phyloP scores from a whole-genome alignment of 2,797 vertebrate genomes.

The Betta splendens region DNA sequence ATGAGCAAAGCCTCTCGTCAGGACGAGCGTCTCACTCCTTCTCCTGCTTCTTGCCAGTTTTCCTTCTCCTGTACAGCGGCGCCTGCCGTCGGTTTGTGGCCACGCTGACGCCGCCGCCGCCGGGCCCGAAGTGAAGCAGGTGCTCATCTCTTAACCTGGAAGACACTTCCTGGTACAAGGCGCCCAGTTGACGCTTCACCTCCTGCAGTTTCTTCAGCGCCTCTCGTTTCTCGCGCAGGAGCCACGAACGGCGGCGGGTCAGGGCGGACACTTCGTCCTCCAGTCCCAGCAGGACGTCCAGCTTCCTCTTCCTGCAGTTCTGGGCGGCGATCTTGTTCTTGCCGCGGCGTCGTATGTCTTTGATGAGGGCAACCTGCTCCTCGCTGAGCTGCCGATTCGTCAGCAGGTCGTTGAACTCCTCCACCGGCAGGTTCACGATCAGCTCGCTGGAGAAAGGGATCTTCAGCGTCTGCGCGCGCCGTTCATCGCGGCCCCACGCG shows the following conservation, averaged over 20 bases:
- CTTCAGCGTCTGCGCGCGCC: slow-evolving; percentile 85
- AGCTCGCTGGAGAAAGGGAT: slow-evolving; percentile 93
- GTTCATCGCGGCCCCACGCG: slow-evolving; percentile 86
- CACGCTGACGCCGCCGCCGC: slow-evolving; percentile 81
- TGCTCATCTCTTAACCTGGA: slow-evolving; percentile 87
- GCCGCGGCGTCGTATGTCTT: slow-evolving; percentile 92
- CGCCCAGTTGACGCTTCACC: slow-evolving; percentile 87
- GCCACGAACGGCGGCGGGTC: slow-evolving; percentile 82
- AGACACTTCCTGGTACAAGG: slow-evolving; percentile 90
- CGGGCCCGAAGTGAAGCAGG: slow-evolving; percentile 81
- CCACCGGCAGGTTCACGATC: slow-evolving; percentile 93
- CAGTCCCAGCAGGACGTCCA: slow-evolving; percentile 87
- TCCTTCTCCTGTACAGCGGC: slow-evolving; percentile 62
- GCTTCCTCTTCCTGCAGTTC: slow-evolving; percentile 93
- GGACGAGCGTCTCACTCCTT: slow-evolving; percentile 93
- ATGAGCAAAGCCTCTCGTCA: no score
- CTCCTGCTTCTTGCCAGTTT: slow-evolving; percentile 85
- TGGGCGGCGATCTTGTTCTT: slow-evolving; percentile 98
- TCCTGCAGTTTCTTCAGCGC: slow-evolving; percentile 86
- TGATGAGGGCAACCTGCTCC: slow-evolving; percentile 89
- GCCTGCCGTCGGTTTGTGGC: slow-evolving; percentile 74
- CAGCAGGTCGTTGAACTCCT: slow-evolving; percentile 93
- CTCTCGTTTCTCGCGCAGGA: slow-evolving; percentile 90
- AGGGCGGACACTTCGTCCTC: slow-evolving; percentile 86
- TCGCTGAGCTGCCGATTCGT: slow-evolving; percentile 86